Evolutionary conservation across 2,797 vertebrate genomes (phyloP).

Genomic region (Chaenodraco wilsoni): DNA sequence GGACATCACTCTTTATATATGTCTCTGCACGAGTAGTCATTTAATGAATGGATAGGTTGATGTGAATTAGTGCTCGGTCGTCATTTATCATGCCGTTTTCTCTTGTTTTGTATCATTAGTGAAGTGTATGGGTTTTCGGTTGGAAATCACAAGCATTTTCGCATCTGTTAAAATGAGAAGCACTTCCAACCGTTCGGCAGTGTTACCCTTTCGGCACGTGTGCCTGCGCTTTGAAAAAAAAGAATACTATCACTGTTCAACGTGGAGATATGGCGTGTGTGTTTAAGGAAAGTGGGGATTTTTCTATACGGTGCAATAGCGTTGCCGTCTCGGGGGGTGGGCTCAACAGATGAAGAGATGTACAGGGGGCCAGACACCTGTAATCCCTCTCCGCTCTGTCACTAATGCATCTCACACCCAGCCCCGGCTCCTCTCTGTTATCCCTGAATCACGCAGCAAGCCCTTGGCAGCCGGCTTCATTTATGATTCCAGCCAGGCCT

Average conservation of each 20-base stretch:
- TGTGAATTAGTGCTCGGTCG: no score
- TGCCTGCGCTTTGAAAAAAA: background rate
- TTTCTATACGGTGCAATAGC: slow-evolving; percentile 46
- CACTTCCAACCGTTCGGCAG: background rate
- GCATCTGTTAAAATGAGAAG: background rate
- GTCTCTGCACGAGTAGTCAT: no score
- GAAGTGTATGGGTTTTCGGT: no score
- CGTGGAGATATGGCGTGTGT: slow-evolving; percentile 13
- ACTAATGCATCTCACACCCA: slow-evolving; percentile 39
- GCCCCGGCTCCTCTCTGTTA: slow-evolving; percentile 54
- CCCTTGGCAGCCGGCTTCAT: slow-evolving; percentile 36
- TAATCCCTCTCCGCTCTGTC: slow-evolving; percentile 58
- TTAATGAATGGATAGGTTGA: no score
- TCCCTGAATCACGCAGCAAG: slow-evolving; percentile 58
- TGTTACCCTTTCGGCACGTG: background rate
- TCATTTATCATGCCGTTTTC: no score
- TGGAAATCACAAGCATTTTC: no score
- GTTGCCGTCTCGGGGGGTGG: slow-evolving; percentile 30
- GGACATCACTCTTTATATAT: no score
- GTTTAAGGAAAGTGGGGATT: slow-evolving; percentile 14
- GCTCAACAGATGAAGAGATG: slow-evolving; percentile 60
- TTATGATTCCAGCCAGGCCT: slow-evolving; percentile 36
- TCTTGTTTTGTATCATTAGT: no score
- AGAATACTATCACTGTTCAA: slow-evolving; percentile 20
- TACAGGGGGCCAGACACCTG: slow-evolving; percentile 59